Conservation (phyloP, 2,888 invertebrate genomes). For the Conistra vaccinii region DNA sequence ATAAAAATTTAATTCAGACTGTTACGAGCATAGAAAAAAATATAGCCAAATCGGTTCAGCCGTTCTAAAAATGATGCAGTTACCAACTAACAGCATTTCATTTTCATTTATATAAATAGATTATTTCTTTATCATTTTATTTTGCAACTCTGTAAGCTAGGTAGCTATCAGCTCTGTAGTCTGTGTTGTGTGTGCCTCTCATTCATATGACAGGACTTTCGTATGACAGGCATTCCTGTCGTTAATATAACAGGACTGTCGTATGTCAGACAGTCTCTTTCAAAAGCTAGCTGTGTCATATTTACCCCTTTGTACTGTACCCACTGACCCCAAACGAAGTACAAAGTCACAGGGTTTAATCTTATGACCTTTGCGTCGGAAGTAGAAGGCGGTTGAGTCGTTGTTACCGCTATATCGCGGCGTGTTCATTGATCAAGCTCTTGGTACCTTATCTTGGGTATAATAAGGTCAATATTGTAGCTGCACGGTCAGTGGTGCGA, state of each 20-base stretch:
- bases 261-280: not conserved
- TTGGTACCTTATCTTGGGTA: constrained; percentile 28
- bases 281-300: not conserved
- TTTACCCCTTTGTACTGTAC: not conserved
- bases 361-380: constrained; percentile 16
- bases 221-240: not conserved
- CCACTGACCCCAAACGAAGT: not conserved
- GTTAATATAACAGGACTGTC: not conserved
- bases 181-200: not conserved
- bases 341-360: not conserved
- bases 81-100: too few relatives aligned
- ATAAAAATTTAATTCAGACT: too few relatives aligned
- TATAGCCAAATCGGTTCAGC: too few relatives aligned
- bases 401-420: constrained; percentile 6
- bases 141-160: not conserved
- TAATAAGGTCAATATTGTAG: constrained; percentile 30
- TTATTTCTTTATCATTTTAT: not conserved
- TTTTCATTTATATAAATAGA: too few relatives aligned
- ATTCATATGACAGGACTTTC: not conserved
- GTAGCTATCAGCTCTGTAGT: too few relatives aligned
- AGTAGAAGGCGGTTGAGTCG: not conserved
- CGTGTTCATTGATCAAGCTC: constrained; percentile 38
- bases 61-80: too few relatives aligned
- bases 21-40: too few relatives aligned
- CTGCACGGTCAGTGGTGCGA: constrained; percentile 32